Base-by-base conservation (phyloP, 2,888 invertebrate genomes). In the Oxycera nigricornis region DNA sequence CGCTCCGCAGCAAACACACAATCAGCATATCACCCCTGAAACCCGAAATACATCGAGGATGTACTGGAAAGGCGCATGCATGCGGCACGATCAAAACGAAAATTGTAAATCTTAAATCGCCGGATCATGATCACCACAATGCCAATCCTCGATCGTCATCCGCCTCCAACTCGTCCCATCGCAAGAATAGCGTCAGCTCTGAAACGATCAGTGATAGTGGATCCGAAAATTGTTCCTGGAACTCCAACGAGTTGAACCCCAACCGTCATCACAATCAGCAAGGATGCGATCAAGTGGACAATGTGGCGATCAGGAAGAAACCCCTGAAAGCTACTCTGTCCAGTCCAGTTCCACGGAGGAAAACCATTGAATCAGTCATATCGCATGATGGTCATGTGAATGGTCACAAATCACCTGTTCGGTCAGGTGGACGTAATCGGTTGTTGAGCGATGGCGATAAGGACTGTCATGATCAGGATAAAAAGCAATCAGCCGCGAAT, bases 31-130 rank as follows among this genome's bases (percentile, higher is more conserved):
- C 26, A 39, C 41, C 57, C 4, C 77, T 83, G 0, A 85, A 84
- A 78, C 84, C 84, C 14, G 84, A 83, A 75, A 84, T 85, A 75
- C 93, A 93, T 82, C 90, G 89, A 80, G 90, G 90, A 72, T 94
- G 94, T 82, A 91, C 90, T 35, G 94, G 94, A 31, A 90, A 91
- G 80, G 90, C 91, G 0, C 94, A 94, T 82, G 93, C 92, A 11
- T 89, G 91, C 79, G 93, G 93, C 65, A 84, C 85, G 35, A 80
- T 81, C 70, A 85, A 84, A 76, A 79, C 82, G 2, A 82, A 81
- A 62, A 68, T 79, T 65, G 73, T 77, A 17, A 76, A 73, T 39
- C 74, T 68, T 6, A 78, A 73, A 65, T 74, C 74, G 24, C 76
- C 77, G 65, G 77, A 77, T 70, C 77, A 75, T 73, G 73, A 77